phyloP scores from a whole-genome alignment of 2,113 vertebrate species.

The Reinhardtius hippoglossoides region DNA sequence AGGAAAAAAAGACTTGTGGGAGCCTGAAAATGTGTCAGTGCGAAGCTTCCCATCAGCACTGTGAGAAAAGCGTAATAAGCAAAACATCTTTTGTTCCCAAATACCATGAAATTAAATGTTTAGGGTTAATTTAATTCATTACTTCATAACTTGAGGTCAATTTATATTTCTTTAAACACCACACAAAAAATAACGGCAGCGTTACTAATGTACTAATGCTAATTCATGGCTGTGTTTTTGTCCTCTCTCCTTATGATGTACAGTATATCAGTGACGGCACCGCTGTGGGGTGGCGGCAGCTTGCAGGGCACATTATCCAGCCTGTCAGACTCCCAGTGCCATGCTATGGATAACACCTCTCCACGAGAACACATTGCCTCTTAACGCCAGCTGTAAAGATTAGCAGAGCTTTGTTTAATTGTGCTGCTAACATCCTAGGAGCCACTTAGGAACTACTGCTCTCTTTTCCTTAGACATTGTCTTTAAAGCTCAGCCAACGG shows the following conservation, averaged over 20 bases:
- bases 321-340: slow-evolving; percentile 60
- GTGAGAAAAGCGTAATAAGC: slow-evolving; percentile 26
- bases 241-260: slow-evolving; percentile 48
- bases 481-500: slow-evolving; percentile 65
- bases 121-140: slow-evolving; percentile 73
- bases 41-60: slow-evolving; percentile 39
- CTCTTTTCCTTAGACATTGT: slow-evolving; percentile 52
- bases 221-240: slow-evolving; percentile 55
- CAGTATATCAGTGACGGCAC: slow-evolving; percentile 40
- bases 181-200: slow-evolving; percentile 65
- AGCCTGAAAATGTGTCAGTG: slow-evolving; percentile 42
- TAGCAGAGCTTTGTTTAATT: slow-evolving; percentile 81
- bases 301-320: slow-evolving; percentile 63
- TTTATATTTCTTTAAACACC: slow-evolving; percentile 74
- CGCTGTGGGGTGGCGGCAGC: slow-evolving; percentile 41
- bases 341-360: slow-evolving; percentile 40
- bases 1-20: background rate
- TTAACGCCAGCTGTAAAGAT: slow-evolving; percentile 75
- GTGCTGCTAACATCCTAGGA: slow-evolving; percentile 63
- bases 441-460: slow-evolving; percentile 54
- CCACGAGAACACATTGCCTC: slow-evolving; percentile 62
- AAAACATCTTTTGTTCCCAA: slow-evolving; percentile 62
- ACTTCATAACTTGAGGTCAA: slow-evolving; percentile 62
- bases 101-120: slow-evolving; percentile 70
- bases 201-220: slow-evolving; percentile 74